Evolutionary conservation across 2,113 vertebrate genomes (phyloP).

Genomic region (Pithys albifrons): DNA sequence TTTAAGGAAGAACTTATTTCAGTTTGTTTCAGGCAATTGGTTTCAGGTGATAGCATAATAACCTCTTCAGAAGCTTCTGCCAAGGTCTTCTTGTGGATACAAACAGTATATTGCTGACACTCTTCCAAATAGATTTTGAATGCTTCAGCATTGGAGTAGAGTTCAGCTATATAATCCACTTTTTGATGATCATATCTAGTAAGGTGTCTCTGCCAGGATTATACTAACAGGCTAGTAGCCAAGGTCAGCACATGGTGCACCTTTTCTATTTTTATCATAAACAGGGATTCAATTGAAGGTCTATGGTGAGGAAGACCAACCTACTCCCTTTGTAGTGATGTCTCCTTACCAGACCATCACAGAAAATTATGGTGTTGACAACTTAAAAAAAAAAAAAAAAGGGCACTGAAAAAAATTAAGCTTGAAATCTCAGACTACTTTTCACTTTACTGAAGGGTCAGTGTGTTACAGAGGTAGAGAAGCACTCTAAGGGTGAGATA

Average conservation of each 20-base stretch:
- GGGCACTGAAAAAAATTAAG: background rate
- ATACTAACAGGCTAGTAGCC: background rate
- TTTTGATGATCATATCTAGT: slow-evolving; percentile 48
- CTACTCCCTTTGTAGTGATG: background rate
- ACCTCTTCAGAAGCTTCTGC: background rate
- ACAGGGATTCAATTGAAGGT: background rate
- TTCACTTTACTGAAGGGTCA: accelerated
- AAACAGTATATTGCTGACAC: slow-evolving; percentile 4
- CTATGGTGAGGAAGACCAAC: background rate
- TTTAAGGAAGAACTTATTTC: slow-evolving; percentile 13
- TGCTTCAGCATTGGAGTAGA: slow-evolving; percentile 11
- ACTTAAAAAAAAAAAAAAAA: background rate
- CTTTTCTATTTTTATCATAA: slow-evolving; percentile 15
- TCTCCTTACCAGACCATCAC: background rate
- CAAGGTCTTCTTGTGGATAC: background rate
- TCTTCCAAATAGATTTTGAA: slow-evolving; percentile 53
- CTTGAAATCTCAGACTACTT: background rate
- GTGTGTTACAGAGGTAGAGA: background rate
- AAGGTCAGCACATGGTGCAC: background rate
- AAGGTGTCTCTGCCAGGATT: slow-evolving; percentile 5
- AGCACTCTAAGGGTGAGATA: background rate
- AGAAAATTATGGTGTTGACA: background rate
- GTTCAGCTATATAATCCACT: slow-evolving; percentile 49
- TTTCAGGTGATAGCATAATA: slow-evolving; percentile 46
- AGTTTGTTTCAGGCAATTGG: slow-evolving; percentile 33